Evolutionary conservation across 1,140 invertebrate species (phyloP).

Genomic region (Euwallacea fornicatus): DNA sequence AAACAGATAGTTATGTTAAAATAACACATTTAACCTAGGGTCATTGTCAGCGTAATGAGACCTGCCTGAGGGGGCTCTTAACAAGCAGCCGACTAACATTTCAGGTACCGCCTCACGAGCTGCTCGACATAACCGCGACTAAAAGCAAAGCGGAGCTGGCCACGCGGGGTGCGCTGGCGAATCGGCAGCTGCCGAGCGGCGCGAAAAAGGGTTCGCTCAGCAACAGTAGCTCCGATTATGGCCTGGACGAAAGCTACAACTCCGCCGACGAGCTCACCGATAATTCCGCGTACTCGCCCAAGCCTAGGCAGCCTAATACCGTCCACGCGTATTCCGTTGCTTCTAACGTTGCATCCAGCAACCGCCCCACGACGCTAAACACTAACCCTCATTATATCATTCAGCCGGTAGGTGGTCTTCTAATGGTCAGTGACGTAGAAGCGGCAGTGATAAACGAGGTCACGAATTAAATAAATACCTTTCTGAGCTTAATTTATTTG

Average conservation of each 20-base stretch:
- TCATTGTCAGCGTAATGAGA: no score
- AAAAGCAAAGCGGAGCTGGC: constrained; percentile 88
- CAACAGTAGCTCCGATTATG: constrained; percentile 64
- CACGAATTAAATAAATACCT: no score
- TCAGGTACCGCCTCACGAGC: constrained; percentile 72
- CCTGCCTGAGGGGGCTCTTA: no score
- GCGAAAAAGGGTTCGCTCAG: constrained; percentile 53
- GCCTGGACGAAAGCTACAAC: constrained; percentile 70
- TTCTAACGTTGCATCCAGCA: constrained; percentile 7
- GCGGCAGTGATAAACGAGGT: no score
- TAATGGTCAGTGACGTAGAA: background rate
- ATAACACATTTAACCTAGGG: no score
- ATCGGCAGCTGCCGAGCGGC: constrained; percentile 57
- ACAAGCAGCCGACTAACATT: constrained; percentile 12
- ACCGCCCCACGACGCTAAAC: constrained; percentile 39
- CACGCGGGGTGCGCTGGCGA: constrained; percentile 64
- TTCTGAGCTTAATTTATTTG: no score
- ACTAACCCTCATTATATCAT: constrained; percentile 39
- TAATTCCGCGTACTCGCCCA: constrained; percentile 51
- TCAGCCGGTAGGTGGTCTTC: constrained; percentile 34
- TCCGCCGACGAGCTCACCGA: constrained; percentile 67
- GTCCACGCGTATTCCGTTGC: background rate
- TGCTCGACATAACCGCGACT: constrained; percentile 84
- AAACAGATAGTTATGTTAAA: no score
- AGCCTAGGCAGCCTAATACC: constrained; percentile 37